phyloP scores from a whole-genome alignment of 2,888 invertebrate species.

The Tridacna gigas region DNA sequence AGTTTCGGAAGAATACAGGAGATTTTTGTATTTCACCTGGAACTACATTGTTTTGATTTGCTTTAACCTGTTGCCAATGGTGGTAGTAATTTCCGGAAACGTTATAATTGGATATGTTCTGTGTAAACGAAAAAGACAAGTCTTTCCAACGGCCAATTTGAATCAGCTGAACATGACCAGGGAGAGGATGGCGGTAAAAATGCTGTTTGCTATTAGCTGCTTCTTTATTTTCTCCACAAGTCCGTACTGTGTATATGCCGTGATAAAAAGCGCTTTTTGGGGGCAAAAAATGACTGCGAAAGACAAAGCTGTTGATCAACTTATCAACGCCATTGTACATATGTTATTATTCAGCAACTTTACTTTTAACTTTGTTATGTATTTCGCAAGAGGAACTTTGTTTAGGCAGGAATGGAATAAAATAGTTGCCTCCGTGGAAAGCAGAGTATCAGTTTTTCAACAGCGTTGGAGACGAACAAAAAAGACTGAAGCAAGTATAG shows the following conservation, averaged over 20 bases:
- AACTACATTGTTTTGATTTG: slow-evolving; percentile 5
- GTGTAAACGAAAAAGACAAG: not conserved
- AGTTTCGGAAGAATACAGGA: not conserved
- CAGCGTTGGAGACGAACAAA: too few relatives aligned
- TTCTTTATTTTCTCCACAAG: not conserved
- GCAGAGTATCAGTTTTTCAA: too few relatives aligned
- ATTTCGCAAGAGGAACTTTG: not conserved
- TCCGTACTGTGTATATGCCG: not conserved
- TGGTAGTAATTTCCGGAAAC: not conserved
- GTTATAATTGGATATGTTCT: not conserved
- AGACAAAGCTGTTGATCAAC: not conserved
- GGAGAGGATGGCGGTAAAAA: not conserved
- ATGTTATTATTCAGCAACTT: not conserved
- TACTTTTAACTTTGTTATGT: slow-evolving; percentile 1
- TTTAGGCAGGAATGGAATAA: slow-evolving; percentile 7
- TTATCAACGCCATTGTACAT: not conserved
- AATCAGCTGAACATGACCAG: not conserved
- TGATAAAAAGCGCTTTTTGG: not conserved
- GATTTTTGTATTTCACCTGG: not conserved
- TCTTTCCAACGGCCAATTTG: not conserved
- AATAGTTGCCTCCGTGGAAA: not conserved
- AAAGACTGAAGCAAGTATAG: too few relatives aligned
- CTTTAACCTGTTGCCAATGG: slow-evolving; percentile 3
- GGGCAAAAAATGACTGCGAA: not conserved
- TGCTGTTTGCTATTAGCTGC: not conserved